Evolutionary conservation across 1,140 invertebrate genomes (phyloP).

Genomic region (Saccostrea cuccullata): DNA sequence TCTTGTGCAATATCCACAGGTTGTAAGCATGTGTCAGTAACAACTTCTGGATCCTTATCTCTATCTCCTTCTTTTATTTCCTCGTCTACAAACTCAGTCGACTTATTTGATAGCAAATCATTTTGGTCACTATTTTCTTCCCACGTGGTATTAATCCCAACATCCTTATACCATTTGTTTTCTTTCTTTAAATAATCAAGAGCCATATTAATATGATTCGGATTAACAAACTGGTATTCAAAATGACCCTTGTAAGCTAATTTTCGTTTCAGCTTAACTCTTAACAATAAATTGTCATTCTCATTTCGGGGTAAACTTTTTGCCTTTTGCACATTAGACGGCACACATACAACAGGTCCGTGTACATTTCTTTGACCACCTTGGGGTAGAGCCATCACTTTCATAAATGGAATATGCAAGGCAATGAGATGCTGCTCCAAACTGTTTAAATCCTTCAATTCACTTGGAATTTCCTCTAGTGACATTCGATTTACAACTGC

Average conservation of each 20-base stretch:
- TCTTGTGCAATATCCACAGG: too few species aligned
- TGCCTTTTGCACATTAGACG: background rate
- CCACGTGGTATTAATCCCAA: background rate
- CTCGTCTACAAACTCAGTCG: too few species aligned
- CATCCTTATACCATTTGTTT: slow-evolving; percentile 27
- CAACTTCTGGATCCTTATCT: background rate
- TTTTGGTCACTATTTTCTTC: background rate
- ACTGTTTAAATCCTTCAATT: slow-evolving; percentile 40
- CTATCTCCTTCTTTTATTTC: too few species aligned
- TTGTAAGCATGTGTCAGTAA: background rate
- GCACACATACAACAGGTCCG: too few species aligned
- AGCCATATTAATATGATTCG: slow-evolving; percentile 9
- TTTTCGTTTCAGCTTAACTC: slow-evolving; percentile 40
- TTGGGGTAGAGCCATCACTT: too few species aligned
- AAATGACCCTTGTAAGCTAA: slow-evolving; percentile 37
- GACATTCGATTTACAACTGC: background rate
- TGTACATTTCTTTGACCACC: too few species aligned
- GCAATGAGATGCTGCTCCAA: slow-evolving; percentile 26
- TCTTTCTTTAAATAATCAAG: background rate
- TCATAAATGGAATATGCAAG: too few species aligned
- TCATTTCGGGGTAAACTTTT: slow-evolving; percentile 29
- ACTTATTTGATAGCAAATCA: too few species aligned
- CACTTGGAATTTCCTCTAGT: slow-evolving; percentile 37
- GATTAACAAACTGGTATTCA: slow-evolving; percentile 37
- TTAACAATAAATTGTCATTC: background rate